Conservation (phyloP, 2,888 invertebrate species). For the Druceiella hillmani region DNA sequence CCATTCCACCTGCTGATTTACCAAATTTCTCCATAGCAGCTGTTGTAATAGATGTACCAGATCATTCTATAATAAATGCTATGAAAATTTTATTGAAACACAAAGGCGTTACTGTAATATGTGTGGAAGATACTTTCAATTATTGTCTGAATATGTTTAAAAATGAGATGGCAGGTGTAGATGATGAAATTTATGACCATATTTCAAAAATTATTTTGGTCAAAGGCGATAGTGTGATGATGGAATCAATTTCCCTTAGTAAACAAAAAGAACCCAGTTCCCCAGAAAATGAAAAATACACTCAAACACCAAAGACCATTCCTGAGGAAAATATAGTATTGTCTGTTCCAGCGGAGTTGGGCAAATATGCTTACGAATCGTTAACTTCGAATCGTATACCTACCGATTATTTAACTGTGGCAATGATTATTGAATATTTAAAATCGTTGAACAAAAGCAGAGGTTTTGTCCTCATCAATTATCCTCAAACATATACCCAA, state of each 20-base stretch:
- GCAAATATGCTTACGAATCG: conserved; percentile 50
- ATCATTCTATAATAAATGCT: conserved; percentile 34
- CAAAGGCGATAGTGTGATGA: too few species aligned
- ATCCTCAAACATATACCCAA: conserved; percentile 53
- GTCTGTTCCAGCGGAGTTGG: conserved; percentile 47
- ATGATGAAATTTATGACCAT: too few species aligned
- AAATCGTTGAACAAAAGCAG: conserved; percentile 41
- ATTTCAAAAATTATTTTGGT: too few species aligned
- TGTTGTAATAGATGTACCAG: conserved; percentile 41
- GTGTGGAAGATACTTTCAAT: conserved; percentile 50
- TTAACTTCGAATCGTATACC: conserved; percentile 49
- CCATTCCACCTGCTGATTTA: conserved; percentile 34
- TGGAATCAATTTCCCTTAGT: too few species aligned
- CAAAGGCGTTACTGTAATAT: conserved; percentile 39
- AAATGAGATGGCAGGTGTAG: conserved; percentile 47
- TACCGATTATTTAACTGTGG: conserved; percentile 49
- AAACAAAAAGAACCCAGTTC: too few species aligned
- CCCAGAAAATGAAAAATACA: conserved; percentile 37
- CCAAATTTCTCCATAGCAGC: conserved; percentile 37
- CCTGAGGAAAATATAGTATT: conserved; percentile 53
- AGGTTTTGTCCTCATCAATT: conserved; percentile 61
- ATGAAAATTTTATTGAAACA: conserved; percentile 40
- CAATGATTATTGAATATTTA: conserved; percentile 57
- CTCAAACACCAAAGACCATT: conserved; percentile 56
- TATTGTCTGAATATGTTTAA: conserved; percentile 52